Conservation (phyloP, 2,888 invertebrate species). For the Eulithis testata region DNA sequence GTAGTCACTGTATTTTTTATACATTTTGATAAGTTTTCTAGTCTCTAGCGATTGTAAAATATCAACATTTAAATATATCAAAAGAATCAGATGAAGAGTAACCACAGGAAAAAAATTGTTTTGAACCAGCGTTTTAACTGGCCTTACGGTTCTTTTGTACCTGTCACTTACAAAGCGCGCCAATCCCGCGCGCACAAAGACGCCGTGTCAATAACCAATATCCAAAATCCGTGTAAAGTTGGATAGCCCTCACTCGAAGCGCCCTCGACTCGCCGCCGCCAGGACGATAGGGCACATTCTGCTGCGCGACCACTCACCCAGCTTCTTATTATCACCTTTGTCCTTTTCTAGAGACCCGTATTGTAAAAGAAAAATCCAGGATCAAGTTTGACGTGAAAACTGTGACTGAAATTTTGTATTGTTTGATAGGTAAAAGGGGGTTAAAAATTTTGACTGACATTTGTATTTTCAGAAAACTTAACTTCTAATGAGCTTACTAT, state of each 20-base stretch:
- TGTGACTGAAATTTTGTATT: background rate
- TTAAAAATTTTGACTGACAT: no score
- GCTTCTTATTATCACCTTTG: constrained; percentile 69
- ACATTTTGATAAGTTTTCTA: no score
- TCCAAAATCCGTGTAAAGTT: constrained; percentile 42
- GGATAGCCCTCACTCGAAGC: constrained; percentile 39
- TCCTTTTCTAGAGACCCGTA: constrained; percentile 49
- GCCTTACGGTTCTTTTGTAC: constrained; percentile 10
- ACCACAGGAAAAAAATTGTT: background rate
- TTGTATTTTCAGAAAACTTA: no score
- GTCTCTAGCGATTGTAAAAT: no score
- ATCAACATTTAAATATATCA: background rate
- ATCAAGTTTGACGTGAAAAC: background rate
- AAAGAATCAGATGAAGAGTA: background rate
- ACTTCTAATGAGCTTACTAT: no score
- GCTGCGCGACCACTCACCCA: constrained; percentile 55
- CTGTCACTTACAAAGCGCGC: constrained; percentile 28
- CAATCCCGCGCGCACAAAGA: constrained; percentile 30
- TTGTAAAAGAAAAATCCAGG: background rate
- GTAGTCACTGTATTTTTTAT: no score
- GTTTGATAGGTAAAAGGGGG: no score
- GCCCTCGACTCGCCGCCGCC: constrained; percentile 52
- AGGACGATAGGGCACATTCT: constrained; percentile 70
- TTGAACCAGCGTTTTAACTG: background rate
- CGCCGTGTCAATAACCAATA: constrained; percentile 45